Evolutionary conservation across 2,113 vertebrate species (phyloP).

Genomic region (Tor tambroides): DNA sequence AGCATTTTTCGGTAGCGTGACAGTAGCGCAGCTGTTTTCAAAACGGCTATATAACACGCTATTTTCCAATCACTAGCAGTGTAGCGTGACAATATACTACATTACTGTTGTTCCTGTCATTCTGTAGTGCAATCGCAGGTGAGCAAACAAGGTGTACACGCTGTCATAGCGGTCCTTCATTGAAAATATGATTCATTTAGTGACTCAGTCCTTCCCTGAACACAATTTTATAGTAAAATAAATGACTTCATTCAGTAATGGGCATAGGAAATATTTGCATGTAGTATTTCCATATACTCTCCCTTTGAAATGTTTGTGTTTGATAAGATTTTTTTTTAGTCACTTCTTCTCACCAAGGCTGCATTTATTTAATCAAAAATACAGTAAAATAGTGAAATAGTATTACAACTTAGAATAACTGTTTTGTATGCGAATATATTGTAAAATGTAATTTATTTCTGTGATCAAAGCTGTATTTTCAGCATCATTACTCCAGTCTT

Average conservation of each 20-base stretch:
- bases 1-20: neutral
- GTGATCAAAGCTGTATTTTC: too few relatives aligned
- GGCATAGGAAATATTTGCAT: neutral
- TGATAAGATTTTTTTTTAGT: too few relatives aligned
- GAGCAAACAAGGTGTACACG: neutral
- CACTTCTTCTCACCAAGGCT: neutral
- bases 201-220: too few relatives aligned
- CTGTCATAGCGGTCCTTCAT: too few relatives aligned
- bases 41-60: neutral
- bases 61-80: neutral
- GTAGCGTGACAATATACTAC: neutral
- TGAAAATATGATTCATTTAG: too few relatives aligned
- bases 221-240: neutral
- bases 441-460: too few relatives aligned
- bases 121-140: neutral
- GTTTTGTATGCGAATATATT: too few relatives aligned
- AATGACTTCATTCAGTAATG: neutral
- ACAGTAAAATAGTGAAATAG: neutral
- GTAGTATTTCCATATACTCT: neutral
- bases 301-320: neutral
- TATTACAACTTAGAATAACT: too few relatives aligned
- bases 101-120: neutral
- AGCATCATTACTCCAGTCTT: too few relatives aligned
- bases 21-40: neutral
- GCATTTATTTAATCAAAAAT: neutral